A percentile compares a stretch with the other conserved stretches of the same genome.
phyloP scores from a whole-genome alignment of 2,113 vertebrate genomes.

The Callipepla californica region DNA sequence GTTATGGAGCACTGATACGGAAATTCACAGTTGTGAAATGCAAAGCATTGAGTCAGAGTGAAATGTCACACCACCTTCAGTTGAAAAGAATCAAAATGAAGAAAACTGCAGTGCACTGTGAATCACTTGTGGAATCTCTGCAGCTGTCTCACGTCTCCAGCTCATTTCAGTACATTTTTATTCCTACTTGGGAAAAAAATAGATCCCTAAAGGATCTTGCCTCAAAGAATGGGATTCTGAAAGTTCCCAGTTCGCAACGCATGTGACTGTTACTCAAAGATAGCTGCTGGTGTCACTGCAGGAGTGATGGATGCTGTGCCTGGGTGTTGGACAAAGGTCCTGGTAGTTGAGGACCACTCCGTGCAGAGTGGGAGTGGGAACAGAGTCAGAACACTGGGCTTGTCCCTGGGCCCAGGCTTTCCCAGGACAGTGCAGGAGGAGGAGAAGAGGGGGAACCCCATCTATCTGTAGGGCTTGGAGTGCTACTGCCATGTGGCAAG shows the following conservation, averaged over 20 bases:
- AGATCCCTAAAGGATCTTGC: neutral
- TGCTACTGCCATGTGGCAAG: neutral
- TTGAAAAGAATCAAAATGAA: neutral
- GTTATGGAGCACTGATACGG: neutral
- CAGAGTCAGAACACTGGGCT: neutral
- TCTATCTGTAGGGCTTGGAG: neutral
- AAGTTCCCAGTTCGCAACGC: accelerated
- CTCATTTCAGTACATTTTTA: neutral
- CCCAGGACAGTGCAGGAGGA: neutral
- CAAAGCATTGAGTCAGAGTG: neutral
- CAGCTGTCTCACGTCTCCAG: neutral
- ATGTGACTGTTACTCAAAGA: neutral
- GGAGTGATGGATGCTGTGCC: neutral
- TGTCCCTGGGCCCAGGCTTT: no score
- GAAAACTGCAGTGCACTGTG: neutral
- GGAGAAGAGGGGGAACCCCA: neutral
- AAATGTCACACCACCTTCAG: neutral
- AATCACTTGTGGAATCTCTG: neutral
- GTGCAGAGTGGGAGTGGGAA: neutral
- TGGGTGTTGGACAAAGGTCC: neutral
- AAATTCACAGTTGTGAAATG: neutral
- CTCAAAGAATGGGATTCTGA: neutral
- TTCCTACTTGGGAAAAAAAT: neutral
- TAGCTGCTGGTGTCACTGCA: neutral
- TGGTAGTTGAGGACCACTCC: neutral